Conservation (phyloP, 2,113 vertebrate genomes). For the Amblyopsis rosae region DNA sequence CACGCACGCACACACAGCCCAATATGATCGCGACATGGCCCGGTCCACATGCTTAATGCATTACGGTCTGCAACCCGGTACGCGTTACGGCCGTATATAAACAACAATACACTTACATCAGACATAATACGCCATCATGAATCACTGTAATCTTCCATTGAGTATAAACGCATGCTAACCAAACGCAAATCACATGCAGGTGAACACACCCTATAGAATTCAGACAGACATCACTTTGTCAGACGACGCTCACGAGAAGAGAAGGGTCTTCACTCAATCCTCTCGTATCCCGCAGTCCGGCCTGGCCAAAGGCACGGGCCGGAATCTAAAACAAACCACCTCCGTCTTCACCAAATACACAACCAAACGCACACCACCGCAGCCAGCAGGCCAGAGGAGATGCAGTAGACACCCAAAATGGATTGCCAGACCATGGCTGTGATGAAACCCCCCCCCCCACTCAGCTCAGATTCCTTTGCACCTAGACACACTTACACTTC, state of each 20-base stretch:
- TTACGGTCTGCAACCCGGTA: neutral
- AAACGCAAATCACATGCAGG: neutral
- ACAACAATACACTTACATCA: too few species aligned
- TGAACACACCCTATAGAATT: constrained; percentile 39
- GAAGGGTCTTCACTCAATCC: too few species aligned
- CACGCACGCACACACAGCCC: constrained; percentile 3
- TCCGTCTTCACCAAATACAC: constrained; percentile 9
- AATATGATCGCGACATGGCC: neutral
- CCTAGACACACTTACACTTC: constrained; percentile 10
- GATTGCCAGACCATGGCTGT: constrained; percentile 7
- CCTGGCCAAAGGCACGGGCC: neutral
- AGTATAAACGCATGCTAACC: too few species aligned
- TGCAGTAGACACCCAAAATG: constrained; percentile 34
- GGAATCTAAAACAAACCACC: constrained; percentile 5
- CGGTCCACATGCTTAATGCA: neutral
- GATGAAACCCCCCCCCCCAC: constrained; percentile 18
- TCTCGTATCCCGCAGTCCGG: constrained; percentile 3
- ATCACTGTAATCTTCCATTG: too few species aligned
- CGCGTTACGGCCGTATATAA: neutral
- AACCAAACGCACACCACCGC: neutral
- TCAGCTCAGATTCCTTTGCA: constrained; percentile 27
- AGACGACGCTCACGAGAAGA: constrained; percentile 48
- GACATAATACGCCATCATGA: too few species aligned
- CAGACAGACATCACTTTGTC: constrained; percentile 39
- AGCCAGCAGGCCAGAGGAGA: constrained; percentile 28